Conservation (phyloP, 2,888 invertebrate genomes). For the Hypomecis punctinalis region DNA sequence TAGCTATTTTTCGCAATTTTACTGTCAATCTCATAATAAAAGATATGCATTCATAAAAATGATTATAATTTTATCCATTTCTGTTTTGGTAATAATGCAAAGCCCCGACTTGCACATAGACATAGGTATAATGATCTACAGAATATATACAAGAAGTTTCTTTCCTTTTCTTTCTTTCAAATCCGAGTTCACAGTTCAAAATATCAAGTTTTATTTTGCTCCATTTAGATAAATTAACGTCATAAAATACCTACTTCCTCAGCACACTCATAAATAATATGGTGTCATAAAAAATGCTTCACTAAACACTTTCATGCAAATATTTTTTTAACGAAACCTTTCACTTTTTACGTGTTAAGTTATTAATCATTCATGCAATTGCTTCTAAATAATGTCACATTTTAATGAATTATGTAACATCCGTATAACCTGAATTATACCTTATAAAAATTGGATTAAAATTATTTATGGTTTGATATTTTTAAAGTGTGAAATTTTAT, state of each 20-base stretch:
- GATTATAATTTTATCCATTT: no score
- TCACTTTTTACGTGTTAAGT: slow-evolving; percentile 18
- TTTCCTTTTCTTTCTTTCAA: no score
- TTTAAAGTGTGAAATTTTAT: not conserved
- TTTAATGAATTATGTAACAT: slow-evolving; percentile 25
- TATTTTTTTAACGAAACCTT: slow-evolving; percentile 21
- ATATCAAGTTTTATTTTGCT: no score
- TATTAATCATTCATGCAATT: slow-evolving; percentile 25
- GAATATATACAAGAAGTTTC: no score
- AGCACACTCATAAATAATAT: slow-evolving; percentile 9
- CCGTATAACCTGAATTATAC: slow-evolving; percentile 4
- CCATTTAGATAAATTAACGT: no score
- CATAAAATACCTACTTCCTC: not conserved
- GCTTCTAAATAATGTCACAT: slow-evolving; percentile 24
- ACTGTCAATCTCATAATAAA: no score
- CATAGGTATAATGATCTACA: no score
- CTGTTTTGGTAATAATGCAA: no score
- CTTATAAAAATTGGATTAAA: not conserved
- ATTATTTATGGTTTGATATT: not conserved
- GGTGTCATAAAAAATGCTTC: slow-evolving; percentile 7
- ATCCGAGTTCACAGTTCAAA: no score
- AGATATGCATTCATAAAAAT: no score
- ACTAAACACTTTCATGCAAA: slow-evolving; percentile 15
- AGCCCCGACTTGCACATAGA: no score
- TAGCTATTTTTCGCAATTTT: no score